A percentile compares a stretch with the other conserved stretches of the same genome.
These are phyloP conservation scores for Ciconia maguari DNA, from an alignment of 2,113 vertebrate genomes.

Conservation along the genomic window DNA sequence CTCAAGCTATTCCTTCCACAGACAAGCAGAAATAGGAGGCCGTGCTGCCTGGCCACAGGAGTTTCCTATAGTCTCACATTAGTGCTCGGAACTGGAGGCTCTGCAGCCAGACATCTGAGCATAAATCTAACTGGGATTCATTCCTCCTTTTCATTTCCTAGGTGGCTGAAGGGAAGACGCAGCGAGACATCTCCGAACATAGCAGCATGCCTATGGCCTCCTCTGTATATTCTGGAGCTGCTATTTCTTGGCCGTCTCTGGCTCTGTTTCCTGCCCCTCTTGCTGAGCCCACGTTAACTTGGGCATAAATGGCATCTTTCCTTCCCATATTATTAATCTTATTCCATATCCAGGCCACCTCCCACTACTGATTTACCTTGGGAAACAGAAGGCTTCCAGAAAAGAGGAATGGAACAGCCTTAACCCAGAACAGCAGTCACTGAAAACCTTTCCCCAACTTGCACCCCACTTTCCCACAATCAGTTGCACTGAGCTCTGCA, in stretches of 20 bases:
- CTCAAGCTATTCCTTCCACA: background rate
- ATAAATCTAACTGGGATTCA: background rate
- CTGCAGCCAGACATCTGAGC: background rate
- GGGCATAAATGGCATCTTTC: background rate
- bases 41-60: background rate
- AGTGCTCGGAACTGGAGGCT: background rate
- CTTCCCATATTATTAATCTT: background rate
- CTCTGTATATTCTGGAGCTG: conserved; percentile 55
- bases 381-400: background rate
- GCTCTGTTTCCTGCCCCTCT: conserved; percentile 1
- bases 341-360: background rate
- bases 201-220: conserved; percentile 13
- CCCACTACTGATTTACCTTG: background rate
- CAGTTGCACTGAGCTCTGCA: background rate
- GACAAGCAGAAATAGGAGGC: background rate
- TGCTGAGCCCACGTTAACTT: conserved; percentile 25
- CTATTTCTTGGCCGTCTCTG: conserved; percentile 5
- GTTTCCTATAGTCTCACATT: background rate
- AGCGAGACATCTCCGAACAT: background rate
- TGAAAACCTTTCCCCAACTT: background rate
- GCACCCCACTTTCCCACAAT: background rate
- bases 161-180: conserved; percentile 44
- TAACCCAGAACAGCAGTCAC: background rate
- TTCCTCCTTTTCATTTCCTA: conserved; percentile 44
- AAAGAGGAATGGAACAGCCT: background rate